A percentile compares a stretch with the other conserved stretches of the same genome.
Conservation (phyloP, 2,113 vertebrate species). For the Mystacornis crossleyi region DNA sequence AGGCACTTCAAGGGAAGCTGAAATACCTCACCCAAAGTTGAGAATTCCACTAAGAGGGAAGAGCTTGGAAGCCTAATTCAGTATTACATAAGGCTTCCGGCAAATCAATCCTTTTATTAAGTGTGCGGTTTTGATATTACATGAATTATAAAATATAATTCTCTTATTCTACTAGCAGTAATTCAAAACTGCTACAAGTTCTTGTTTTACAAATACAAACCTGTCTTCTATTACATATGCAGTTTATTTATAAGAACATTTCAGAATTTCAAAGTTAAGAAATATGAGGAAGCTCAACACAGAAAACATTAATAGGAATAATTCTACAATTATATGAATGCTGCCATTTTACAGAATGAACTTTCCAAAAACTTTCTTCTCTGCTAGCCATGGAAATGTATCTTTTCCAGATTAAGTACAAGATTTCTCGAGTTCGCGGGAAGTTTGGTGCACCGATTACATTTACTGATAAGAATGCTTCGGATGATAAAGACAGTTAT, state of each 20-base stretch:
- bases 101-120: neutral
- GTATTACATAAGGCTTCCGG: neutral
- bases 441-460: constrained; percentile 73
- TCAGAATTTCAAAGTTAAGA: neutral
- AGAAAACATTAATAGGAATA: neutral
- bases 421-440: constrained; percentile 75
- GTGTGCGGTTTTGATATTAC: neutral
- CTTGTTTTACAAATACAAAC: neutral
- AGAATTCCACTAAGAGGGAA: neutral
- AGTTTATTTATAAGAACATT: neutral
- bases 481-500: constrained; percentile 70
- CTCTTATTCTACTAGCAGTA: neutral
- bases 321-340: neutral
- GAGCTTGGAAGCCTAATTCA: neutral
- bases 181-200: neutral
- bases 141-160: neutral
- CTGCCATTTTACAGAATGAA: neutral
- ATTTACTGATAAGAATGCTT: constrained; percentile 80
- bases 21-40: neutral
- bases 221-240: neutral
- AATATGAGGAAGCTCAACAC: neutral
- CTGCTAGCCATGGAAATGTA: neutral
- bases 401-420: constrained; percentile 79
- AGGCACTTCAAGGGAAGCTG: neutral
- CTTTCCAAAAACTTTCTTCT: neutral